phyloP scores from a whole-genome alignment of 2,797 vertebrate species.

The Muscicapa comitata region DNA sequence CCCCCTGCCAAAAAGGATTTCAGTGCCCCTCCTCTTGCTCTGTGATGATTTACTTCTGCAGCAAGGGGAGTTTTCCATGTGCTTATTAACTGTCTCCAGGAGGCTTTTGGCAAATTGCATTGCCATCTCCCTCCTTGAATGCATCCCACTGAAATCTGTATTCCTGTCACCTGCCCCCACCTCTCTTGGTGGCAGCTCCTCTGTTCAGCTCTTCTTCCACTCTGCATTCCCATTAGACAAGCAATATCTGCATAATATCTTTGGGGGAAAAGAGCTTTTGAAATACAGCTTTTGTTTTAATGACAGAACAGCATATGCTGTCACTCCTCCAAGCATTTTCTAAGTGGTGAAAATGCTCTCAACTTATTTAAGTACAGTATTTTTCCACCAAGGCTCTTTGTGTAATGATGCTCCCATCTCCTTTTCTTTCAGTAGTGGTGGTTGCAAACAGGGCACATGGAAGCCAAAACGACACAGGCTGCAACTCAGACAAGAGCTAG shows the following conservation, averaged over 20 bases:
- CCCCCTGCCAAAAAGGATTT: background rate
- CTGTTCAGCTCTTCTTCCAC: background rate
- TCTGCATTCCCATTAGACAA: background rate
- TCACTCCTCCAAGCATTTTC: constrained; percentile 28
- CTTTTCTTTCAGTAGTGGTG: background rate
- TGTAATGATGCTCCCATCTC: background rate
- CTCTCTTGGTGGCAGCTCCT: background rate
- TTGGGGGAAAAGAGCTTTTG: background rate
- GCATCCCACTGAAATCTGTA: constrained; percentile 29
- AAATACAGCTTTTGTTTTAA: constrained; percentile 48
- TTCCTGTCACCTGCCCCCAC: constrained; percentile 41
- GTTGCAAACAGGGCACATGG: background rate
- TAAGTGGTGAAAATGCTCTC: constrained; percentile 29
- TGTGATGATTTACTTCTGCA: constrained; percentile 1
- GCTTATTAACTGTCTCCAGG: constrained; percentile 16
- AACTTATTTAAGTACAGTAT: constrained; percentile 24
- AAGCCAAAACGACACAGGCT: background rate
- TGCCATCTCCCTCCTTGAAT: background rate
- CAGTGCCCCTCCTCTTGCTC: background rate
- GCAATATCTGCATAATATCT: constrained; percentile 3
- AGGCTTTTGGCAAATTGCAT: background rate
- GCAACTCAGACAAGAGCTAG: background rate
- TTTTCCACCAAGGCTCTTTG: constrained; percentile 34
- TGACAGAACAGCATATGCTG: constrained; percentile 39
- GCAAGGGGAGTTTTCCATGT: background rate